These are phyloP conservation scores for Helicoverpa zea DNA, from an alignment of 1,140 invertebrate species.

Conservation along the genomic window DNA sequence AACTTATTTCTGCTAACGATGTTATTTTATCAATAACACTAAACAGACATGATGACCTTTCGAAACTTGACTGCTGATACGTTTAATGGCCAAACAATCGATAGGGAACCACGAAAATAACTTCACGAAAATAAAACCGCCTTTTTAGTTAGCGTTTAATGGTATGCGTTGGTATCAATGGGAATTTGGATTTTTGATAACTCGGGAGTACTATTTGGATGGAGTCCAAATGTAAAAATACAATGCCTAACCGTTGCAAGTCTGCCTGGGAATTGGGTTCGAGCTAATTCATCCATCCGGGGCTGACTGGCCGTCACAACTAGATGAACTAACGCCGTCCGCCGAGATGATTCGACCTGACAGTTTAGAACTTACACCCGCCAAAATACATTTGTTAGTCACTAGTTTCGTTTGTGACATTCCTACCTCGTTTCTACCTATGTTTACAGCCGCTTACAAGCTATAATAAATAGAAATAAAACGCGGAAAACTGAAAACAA, in stretches of 20 bases:
- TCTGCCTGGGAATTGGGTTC: slow-evolving; percentile 68
- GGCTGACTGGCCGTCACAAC: slow-evolving; percentile 21
- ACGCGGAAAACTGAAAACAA: too few species aligned
- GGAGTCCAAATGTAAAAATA: slow-evolving; percentile 81
- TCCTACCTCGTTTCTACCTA: too few species aligned
- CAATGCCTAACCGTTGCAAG: slow-evolving; percentile 66
- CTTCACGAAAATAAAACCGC: not conserved
- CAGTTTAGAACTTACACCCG: slow-evolving; percentile 19
- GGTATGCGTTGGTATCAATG: slow-evolving; percentile 60
- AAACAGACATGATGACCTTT: slow-evolving; percentile 48
- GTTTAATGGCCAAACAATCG: not conserved
- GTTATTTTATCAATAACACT: slow-evolving; percentile 47
- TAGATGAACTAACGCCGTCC: slow-evolving; percentile 16
- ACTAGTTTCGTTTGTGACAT: not conserved
- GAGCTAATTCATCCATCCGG: slow-evolving; percentile 47
- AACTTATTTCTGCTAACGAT: slow-evolving; percentile 8
- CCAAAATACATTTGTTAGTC: slow-evolving; percentile 25
- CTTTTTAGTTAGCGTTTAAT: slow-evolving; percentile 28
- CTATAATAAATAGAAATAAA: too few species aligned
- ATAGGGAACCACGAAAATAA: not conserved
- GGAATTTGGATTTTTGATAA: slow-evolving; percentile 66
- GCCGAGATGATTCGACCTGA: not conserved
- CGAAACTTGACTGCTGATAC: slow-evolving; percentile 28
- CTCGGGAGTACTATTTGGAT: slow-evolving; percentile 76
- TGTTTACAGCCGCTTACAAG: too few species aligned